Evolutionary conservation across 2,797 vertebrate genomes (phyloP), one percentile per base, ranked within the genome.

Genomic region (Scomberomorus guttatus): DNA sequence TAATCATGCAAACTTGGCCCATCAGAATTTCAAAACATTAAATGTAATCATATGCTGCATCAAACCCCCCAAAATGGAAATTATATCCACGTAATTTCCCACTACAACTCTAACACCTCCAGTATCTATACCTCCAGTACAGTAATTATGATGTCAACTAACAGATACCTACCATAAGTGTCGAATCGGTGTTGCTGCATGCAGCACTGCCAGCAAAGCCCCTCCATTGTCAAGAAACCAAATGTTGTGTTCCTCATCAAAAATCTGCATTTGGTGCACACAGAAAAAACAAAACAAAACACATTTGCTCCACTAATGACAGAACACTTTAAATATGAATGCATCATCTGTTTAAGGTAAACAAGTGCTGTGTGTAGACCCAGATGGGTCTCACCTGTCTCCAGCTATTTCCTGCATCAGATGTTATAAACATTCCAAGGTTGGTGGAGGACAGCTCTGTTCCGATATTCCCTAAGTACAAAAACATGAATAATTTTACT

Each of bases 161-260:
- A 51, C 60, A 29, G 44, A 37, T 64, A 88, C 97, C 94, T 96
- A 99, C 98, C 97, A 98, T 89, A 99, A 91, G 83, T 98, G 96
- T 46, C 94, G 95, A 81, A 98, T 95, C 14, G 97, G 97, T 67
- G 96, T 94, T 24, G 96, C 92, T 0, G 96, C 96, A 42, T 97
- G 97, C 61, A 96, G 95, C 91, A 99, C 96, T 5, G 98, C 98
- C 82, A 99, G 95, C 74, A 99, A 93, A 72, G 97, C 97, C 8
- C 98, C 98, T 71, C 98, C 98, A 81, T 97, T 97, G 93, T 99
- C 98, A 87, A 99, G 95, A 89, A 98, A 99, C 97, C 97, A 98
- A 71, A 99, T 93, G 4, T 97, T 97, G 93, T 98, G 96, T 69
- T 99, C 97, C 87, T 99, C 97, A 69, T 99, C 97, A 56, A 99